Conservation (phyloP, 2,797 vertebrate genomes). For the Anguilla marmorata region DNA sequence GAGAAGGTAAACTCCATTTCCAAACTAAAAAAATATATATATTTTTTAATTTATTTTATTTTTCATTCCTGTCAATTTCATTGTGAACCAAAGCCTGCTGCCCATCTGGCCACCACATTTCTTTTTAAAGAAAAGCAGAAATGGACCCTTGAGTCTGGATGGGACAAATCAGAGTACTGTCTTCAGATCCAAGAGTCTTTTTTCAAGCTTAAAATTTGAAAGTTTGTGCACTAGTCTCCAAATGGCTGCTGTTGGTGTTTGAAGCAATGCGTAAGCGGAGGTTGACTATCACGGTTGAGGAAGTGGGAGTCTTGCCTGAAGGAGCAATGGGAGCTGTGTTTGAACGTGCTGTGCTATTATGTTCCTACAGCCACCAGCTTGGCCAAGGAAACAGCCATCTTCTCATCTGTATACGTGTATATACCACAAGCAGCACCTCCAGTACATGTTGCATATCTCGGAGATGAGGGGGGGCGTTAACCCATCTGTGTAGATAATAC, state of each 20-base stretch:
- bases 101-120: constrained; percentile 1
- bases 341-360: background rate
- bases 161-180: background rate
- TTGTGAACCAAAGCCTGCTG: background rate
- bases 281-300: background rate
- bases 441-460: background rate
- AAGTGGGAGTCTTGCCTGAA: background rate
- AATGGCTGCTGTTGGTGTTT: background rate
- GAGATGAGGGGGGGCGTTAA: constrained; percentile 13
- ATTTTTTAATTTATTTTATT: background rate
- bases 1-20: background rate
- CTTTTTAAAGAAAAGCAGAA: background rate
- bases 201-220: background rate
- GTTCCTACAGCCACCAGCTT: background rate
- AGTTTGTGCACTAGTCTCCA: background rate
- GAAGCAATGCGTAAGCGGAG: background rate
- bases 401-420: background rate
- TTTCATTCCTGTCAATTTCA: background rate
- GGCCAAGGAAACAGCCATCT: background rate
- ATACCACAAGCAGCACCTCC: background rate
- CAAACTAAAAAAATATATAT: background rate
- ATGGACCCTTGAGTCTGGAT: background rate
- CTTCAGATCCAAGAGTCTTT: background rate
- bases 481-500: constrained; percentile 22
- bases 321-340: background rate